phyloP scores from a whole-genome alignment of 2,113 vertebrate genomes.

The Chrysemys picta region DNA sequence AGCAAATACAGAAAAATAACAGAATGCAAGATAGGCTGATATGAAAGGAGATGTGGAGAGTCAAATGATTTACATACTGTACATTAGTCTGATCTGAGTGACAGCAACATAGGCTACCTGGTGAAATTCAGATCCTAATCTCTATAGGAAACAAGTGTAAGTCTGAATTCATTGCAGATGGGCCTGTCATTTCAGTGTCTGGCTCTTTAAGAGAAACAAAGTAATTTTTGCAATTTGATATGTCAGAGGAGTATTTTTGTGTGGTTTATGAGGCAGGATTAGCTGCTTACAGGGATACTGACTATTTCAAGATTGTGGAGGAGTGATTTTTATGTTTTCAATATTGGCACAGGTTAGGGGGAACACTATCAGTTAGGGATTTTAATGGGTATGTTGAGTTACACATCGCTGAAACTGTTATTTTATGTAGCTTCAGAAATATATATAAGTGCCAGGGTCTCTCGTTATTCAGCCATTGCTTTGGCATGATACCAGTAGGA shows the following conservation, averaged over 20 bases:
- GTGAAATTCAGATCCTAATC: conserved; percentile 16
- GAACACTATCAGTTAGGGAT: not conserved
- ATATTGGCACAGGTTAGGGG: not conserved
- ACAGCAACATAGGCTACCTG: not conserved
- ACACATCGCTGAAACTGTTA: not conserved
- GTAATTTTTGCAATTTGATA: not conserved
- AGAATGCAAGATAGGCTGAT: not conserved
- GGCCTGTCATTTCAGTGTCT: not conserved
- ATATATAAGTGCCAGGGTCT: conserved; percentile 6
- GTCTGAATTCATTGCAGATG: not conserved
- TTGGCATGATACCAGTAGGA: conserved; percentile 18
- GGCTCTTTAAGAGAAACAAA: not conserved
- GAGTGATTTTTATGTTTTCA: not conserved
- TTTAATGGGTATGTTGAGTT: not conserved
- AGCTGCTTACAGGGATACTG: not conserved
- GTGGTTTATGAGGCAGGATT: not conserved
- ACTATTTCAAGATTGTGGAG: not conserved
- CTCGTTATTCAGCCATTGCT: conserved; percentile 54
- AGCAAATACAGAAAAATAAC: not conserved
- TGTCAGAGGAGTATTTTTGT: not conserved
- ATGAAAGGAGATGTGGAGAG: not conserved
- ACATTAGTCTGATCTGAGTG: not conserved
- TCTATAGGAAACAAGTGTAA: conserved; percentile 14
- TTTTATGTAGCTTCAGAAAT: conserved; percentile 17
- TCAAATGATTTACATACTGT: not conserved